phyloP scores from a whole-genome alignment of 35 echinoderm and acorn worm genomes.

The Holothuria glaberrima region DNA sequence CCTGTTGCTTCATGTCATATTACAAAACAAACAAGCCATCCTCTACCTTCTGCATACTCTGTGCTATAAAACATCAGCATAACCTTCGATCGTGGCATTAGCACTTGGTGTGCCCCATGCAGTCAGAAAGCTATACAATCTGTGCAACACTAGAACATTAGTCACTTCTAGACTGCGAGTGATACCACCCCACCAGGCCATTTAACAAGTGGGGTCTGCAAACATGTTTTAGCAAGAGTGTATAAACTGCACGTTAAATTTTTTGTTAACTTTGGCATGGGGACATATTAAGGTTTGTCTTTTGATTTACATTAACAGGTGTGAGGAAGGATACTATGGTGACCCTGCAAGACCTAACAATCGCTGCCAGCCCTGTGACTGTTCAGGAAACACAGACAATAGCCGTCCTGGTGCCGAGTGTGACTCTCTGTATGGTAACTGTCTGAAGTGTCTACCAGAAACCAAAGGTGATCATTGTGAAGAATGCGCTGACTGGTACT shows the following conservation, averaged over 20 bases:
- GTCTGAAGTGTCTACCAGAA: constrained; percentile 66
- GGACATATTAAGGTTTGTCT: not conserved
- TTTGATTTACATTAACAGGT: constrained; percentile 52
- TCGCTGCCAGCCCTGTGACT: constrained; percentile 74
- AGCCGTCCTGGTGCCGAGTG: constrained; percentile 65
- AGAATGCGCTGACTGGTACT: constrained; percentile 80
- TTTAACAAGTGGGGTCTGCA: too few relatives aligned
- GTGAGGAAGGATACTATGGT: constrained; percentile 90
- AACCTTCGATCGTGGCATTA: too few relatives aligned
- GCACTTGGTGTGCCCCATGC: too few relatives aligned
- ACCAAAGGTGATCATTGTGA: constrained; percentile 78
- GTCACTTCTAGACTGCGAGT: too few relatives aligned
- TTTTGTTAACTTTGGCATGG: not conserved
- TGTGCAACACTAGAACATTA: too few relatives aligned
- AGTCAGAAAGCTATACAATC: too few relatives aligned
- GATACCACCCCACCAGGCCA: too few relatives aligned
- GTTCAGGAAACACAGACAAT: constrained; percentile 84
- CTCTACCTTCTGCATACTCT: too few relatives aligned
- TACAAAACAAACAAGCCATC: too few relatives aligned
- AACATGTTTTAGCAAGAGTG: too few relatives aligned
- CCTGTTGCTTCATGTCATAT: too few relatives aligned
- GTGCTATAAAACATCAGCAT: too few relatives aligned
- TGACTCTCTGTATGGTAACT: constrained; percentile 67
- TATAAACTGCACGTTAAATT: not conserved
- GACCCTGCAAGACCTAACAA: constrained; percentile 66